Evolutionary conservation across 92 coral and sea anemone species (phyloP), one percentile per base, ranked within the genome.

Genomic region (Scolanthus callimorphus): DNA sequence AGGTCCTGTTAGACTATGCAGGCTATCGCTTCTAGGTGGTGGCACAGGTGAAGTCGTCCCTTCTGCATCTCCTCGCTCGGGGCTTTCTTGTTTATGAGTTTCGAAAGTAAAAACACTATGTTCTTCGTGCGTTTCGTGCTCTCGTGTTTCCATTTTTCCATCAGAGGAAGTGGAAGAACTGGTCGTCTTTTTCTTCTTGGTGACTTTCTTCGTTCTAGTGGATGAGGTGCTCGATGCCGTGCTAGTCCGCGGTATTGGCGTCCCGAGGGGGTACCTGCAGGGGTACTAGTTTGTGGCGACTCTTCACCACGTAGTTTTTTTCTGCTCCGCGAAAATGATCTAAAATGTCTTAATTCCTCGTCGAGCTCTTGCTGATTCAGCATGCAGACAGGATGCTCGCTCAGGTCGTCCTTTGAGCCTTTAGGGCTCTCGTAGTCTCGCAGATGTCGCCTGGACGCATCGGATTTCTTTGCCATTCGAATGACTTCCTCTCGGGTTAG

Each of bases 391-490:
- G 96, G 90, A 17, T 83, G 78, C 51, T 73, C 57, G n/a, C 71
- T 71, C 30, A 88, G 31, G 31, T 68, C 62, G 27, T 88, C 96
- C 44, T 11, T 21, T 63, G 90, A 82, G 13, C 90, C 90, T 10
- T 55, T 30, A 2, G 90, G 90, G 51, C 86, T 83, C 20, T 83
- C 81, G 66, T 83, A 82, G 17, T 60, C 56, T 43, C 54, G 71
- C 48, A 85, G 79, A 26, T 67, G 85, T 4, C 15, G 67, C 37
- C 37, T 88, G 13, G 85, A 79, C 39, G 96, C 96, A 46, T 88
- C 96, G 11, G 96, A 88, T 59, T 88, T 88, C 67, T 87, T 87
- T 11, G 96, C 90, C 96, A 87, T 87, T 20, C 90, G 86, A 27
- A 87, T 83, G 24, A 87, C 96, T 59, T 82, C 86, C 43, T 62